Percentiles rank a stretch among this genome's conserved stretches.
Conservation (phyloP, 2,888 invertebrate species). For the Chymomyza amoena region DNA sequence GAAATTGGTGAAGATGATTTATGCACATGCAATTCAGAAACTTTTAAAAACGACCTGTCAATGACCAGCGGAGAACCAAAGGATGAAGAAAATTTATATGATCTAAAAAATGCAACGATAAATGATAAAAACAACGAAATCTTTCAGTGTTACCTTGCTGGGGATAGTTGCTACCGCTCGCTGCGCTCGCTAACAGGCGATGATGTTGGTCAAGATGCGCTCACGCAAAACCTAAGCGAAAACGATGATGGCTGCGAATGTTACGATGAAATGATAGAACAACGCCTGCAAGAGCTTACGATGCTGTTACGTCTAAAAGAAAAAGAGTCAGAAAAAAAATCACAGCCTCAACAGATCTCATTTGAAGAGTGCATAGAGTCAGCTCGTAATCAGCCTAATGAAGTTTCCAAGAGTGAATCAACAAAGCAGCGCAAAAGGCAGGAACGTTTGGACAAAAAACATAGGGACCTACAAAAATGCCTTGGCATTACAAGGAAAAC, state of each 20-base stretch:
- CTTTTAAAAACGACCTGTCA: neutral
- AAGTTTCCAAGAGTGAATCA: neutral
- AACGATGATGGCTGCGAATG: slow-evolving; percentile 11
- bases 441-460: slow-evolving; percentile 44
- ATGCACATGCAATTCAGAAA: slow-evolving; percentile 5
- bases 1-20: too few relatives aligned
- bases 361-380: slow-evolving; percentile 48
- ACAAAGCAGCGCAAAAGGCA: slow-evolving; percentile 11
- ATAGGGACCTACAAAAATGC: slow-evolving; percentile 46
- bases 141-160: neutral
- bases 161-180: neutral
- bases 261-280: slow-evolving; percentile 35
- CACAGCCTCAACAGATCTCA: neutral
- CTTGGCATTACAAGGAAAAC: slow-evolving; percentile 18
- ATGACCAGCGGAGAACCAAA: neutral
- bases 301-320: slow-evolving; percentile 37
- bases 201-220: neutral
- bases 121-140: neutral
- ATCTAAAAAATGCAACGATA: neutral
- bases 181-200: neutral
- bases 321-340: slow-evolving; percentile 8
- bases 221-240: slow-evolving; percentile 32
- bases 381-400: slow-evolving; percentile 14
- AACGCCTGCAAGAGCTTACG: slow-evolving; percentile 47
- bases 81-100: neutral